Evolutionary conservation across 2,797 vertebrate species (phyloP).

Genomic region (Vireo griseus): DNA sequence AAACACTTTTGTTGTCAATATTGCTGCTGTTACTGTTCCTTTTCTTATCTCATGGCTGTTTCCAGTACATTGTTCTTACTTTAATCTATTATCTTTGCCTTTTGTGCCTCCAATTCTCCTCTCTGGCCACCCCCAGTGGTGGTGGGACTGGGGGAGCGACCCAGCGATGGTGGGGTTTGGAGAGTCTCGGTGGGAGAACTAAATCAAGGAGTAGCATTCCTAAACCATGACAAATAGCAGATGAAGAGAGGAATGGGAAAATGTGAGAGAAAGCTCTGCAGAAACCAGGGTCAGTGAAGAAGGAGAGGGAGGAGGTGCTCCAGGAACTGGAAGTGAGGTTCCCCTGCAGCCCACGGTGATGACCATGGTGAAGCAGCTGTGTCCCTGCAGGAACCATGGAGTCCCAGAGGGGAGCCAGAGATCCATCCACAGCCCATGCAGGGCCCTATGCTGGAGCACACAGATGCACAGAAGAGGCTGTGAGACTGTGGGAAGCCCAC

Average conservation of each 20-base stretch:
- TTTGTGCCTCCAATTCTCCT: not conserved
- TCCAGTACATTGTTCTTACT: not conserved
- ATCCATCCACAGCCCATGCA: not conserved
- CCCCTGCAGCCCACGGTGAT: not conserved
- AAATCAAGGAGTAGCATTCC: not conserved
- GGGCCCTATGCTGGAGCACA: fast-evolving
- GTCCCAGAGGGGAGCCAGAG: not conserved
- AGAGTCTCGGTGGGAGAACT: not conserved
- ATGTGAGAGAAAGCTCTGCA: not conserved
- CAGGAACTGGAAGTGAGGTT: fast-evolving
- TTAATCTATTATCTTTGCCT: not conserved
- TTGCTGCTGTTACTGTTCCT: not conserved
- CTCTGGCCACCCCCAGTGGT: not conserved
- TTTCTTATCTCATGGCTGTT: not conserved
- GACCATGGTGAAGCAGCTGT: not conserved
- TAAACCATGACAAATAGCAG: not conserved
- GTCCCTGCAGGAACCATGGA: not conserved
- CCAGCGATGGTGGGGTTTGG: not conserved
- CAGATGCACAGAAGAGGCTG: not conserved
- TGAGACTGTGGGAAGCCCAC: fast-evolving
- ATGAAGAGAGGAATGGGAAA: not conserved
- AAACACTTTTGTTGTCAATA: not conserved
- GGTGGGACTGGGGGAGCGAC: fast-evolving
- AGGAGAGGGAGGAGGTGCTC: not conserved
- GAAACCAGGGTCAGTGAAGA: not conserved